Evolutionary conservation across 2,113 vertebrate genomes (phyloP).

Genomic region (Aramus guarauna): DNA sequence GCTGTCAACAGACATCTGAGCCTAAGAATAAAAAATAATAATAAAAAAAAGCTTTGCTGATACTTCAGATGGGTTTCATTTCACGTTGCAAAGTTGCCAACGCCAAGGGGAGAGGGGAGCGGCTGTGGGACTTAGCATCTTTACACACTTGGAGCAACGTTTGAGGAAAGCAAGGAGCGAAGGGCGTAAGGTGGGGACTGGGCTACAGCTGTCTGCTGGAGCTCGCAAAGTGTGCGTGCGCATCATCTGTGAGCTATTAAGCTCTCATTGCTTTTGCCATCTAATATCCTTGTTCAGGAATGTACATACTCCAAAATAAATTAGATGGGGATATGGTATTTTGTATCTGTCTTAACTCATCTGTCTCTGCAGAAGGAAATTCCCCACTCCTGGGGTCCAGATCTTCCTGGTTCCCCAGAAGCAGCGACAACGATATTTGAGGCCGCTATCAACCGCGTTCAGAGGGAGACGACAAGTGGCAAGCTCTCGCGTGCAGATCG

Average conservation of each 20-base stretch:
- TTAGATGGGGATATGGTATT: neutral
- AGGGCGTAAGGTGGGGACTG: neutral
- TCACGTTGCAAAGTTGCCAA: neutral
- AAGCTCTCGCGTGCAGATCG: rapidly evolving
- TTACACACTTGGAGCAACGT: neutral
- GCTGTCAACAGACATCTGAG: neutral
- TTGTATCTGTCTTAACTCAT: constrained; percentile 42
- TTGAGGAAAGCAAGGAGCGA: neutral
- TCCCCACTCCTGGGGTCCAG: neutral
- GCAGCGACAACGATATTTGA: neutral
- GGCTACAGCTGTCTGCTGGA: neutral
- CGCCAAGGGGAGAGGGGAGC: neutral
- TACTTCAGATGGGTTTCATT: neutral
- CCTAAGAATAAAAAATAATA: neutral
- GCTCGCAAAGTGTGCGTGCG: neutral
- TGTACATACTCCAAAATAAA: constrained; percentile 42
- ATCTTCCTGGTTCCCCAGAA: neutral
- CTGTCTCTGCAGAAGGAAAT: neutral
- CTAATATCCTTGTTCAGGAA: constrained; percentile 53
- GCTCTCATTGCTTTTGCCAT: constrained; percentile 33
- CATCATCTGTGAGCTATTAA: constrained; percentile 53
- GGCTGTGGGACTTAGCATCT: neutral
- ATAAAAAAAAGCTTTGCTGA: neutral
- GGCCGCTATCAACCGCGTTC: neutral
- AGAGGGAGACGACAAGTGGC: neutral